These are phyloP conservation scores for Synanthedon vespiformis DNA, from an alignment of 2,888 invertebrate species.

Conservation along the genomic window DNA sequence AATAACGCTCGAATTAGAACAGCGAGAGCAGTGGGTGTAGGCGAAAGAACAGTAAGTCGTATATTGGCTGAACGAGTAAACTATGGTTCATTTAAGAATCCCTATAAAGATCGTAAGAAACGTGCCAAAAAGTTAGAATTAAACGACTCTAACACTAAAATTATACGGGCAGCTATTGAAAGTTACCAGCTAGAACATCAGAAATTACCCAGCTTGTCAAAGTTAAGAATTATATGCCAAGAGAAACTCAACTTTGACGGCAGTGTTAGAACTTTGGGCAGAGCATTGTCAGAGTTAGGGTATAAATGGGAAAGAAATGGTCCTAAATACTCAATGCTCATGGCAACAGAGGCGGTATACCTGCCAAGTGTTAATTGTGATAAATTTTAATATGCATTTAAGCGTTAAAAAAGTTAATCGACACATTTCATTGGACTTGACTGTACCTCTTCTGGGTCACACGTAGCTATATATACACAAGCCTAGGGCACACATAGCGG, in stretches of 20 bases:
- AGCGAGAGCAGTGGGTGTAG: background rate
- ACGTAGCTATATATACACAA: too few species aligned
- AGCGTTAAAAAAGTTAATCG: too few species aligned
- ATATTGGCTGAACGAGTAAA: background rate
- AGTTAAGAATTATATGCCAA: background rate
- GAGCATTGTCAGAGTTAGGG: background rate
- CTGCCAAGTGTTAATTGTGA: too few species aligned
- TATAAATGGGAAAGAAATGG: too few species aligned
- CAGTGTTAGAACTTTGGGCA: background rate
- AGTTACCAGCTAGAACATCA: background rate
- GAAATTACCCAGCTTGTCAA: background rate
- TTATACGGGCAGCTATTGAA: background rate
- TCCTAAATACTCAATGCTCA: too few species aligned
- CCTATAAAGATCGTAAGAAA: background rate
- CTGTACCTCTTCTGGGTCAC: too few species aligned
- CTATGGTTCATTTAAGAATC: background rate
- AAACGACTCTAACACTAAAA: background rate
- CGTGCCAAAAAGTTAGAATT: constrained; percentile 1
- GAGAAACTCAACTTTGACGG: background rate
- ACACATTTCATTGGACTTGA: too few species aligned
- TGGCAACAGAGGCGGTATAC: too few species aligned
- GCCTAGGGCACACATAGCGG: too few species aligned
- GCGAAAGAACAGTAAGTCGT: background rate
- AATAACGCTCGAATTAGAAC: background rate
- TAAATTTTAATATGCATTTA: too few species aligned